Base-by-base conservation (phyloP, 1,140 invertebrate species). In the Paralvinella palmiformis region DNA sequence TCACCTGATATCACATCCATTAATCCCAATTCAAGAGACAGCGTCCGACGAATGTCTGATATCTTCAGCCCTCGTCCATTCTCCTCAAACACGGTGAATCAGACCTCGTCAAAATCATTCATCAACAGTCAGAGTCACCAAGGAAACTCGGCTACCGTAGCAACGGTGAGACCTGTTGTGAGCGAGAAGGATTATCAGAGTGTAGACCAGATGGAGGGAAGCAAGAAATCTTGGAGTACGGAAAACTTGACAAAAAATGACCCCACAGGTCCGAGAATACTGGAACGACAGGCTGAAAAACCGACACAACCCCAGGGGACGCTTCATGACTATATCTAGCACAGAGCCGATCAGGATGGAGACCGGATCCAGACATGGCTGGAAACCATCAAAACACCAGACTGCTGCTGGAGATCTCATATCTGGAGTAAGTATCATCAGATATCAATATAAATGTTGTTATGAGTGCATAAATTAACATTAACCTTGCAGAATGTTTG, bases 281-380 rank as follows among this genome's bases (percentile, higher is more conserved):
- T n/a, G n/a, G n/a, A n/a, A n/a, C n/a, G n/a, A n/a, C n/a, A n/a
- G n/a, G n/a, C n/a, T n/a, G n/a, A n/a, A n/a, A n/a, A n/a, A n/a
- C 20, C 29, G 55, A 7, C 27, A 32, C 20, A 57, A 7, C 3
- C 22, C 27, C 20, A 68, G 70, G 63, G 75, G 91, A 48, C 83
- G 92, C 58, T 91, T 92, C 78, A 88, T 92, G 74, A 95, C 92
- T 0, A 91, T 93, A 5, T 91, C 91, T 10, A 86, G 85, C 75
- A 86, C 84, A 73, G 79, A 84, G 70, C 85, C 84, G 3, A 68
- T 73, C 7, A 74, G 71, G 45, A 36, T 78, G 60, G 79, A 79
- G 53, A 69, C 53, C 31, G 10, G 10, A 41, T n/a, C n/a, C n/a
- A 27, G 17, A 33, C 58, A 58, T 89, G 88, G 3, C 75, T 91